Conservation (phyloP, 2,888 invertebrate genomes). For the Acleris cristana region DNA sequence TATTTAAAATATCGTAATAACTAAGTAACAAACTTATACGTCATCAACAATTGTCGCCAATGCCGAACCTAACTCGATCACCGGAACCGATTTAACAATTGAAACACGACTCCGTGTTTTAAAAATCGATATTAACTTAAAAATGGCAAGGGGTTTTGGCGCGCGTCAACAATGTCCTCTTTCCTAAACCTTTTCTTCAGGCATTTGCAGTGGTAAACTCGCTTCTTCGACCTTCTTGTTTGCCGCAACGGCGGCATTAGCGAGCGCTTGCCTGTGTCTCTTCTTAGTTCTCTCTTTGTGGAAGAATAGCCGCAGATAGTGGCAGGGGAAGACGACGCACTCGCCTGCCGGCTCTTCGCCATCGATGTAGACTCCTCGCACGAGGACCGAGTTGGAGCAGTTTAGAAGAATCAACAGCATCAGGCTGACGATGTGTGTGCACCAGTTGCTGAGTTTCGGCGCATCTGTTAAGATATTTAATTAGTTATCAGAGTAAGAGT, state of each 20-base stretch:
- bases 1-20: constrained; percentile 32
- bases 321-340: constrained; percentile 93
- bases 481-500: not conserved
- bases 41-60: constrained; percentile 15
- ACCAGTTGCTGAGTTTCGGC: constrained; percentile 90
- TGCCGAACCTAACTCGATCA: not conserved
- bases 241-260: constrained; percentile 61
- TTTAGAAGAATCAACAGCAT: constrained; percentile 90
- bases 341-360: constrained; percentile 92
- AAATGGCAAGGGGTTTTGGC: constrained; percentile 1
- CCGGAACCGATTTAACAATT: not conserved
- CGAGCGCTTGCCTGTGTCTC: constrained; percentile 69
- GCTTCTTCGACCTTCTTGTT: constrained; percentile 66
- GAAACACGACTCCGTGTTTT: no score
- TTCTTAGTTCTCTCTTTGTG: constrained; percentile 87
- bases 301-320: constrained; percentile 91
- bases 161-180: constrained; percentile 7
- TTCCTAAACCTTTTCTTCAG: constrained; percentile 71
- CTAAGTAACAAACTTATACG: constrained; percentile 40
- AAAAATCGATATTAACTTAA: not conserved
- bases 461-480: constrained; percentile 80
- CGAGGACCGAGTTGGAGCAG: constrained; percentile 93
- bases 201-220: constrained; percentile 67
- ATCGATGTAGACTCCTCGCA: constrained; percentile 94
- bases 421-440: constrained; percentile 90